Conservation (phyloP, 2,113 vertebrate species). For the Peromyscus californicus region DNA sequence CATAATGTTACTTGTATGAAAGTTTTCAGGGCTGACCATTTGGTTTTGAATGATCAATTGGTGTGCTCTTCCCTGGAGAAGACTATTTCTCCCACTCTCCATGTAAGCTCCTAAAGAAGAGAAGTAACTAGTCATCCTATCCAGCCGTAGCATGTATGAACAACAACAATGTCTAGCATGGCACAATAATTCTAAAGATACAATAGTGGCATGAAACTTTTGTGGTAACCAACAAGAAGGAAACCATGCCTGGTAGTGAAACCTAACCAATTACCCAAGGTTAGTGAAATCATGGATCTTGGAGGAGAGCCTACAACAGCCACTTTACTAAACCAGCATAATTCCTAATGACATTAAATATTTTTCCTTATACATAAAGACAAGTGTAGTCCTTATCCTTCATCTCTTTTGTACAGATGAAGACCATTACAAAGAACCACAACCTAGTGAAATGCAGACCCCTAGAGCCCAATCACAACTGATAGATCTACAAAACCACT, state of each 20-base stretch:
- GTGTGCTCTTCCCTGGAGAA: neutral
- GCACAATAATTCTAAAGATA: neutral
- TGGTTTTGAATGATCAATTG: neutral
- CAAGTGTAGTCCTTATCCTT: neutral
- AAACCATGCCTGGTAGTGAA: neutral
- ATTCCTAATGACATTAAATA: neutral
- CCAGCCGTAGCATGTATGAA: neutral
- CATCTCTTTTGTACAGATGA: neutral
- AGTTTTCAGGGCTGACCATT: neutral
- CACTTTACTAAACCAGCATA: neutral
- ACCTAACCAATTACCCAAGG: neutral
- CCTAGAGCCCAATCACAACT: neutral
- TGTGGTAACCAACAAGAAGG: neutral
- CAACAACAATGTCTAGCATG: neutral
- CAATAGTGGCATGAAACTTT: neutral
- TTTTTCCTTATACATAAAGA: neutral
- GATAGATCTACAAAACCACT: neutral
- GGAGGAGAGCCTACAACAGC: neutral
- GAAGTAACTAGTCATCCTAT: neutral
- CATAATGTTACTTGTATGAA: neutral
- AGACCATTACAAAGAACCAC: neutral
- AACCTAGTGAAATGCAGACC: neutral
- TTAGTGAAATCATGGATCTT: neutral
- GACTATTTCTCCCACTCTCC: neutral
- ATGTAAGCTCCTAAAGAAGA: no score